A percentile compares a stretch with the other conserved stretches of the same genome.
Conservation (phyloP, 2,113 vertebrate genomes). For the Lagopus leucura region DNA sequence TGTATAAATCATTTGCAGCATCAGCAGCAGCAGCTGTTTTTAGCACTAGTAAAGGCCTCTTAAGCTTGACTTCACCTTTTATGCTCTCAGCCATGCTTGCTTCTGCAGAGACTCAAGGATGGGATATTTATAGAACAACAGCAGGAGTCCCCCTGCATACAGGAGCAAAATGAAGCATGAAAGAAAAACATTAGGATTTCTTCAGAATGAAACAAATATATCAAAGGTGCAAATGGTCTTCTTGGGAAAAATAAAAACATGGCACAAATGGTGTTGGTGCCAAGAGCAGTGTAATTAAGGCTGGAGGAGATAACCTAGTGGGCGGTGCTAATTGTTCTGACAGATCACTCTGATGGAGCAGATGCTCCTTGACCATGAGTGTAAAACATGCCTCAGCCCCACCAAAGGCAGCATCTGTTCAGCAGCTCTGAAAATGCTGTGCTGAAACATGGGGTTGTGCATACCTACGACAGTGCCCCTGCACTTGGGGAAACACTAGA, state of each 20-base stretch:
- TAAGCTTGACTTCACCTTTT: slow-evolving; percentile 42
- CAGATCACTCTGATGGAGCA: accelerated
- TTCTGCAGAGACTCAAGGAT: slow-evolving; percentile 3
- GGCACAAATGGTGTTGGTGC: neutral
- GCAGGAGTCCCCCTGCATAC: slow-evolving; percentile 17
- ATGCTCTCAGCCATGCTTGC: neutral
- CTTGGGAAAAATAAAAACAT: neutral
- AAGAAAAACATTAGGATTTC: slow-evolving; percentile 58
- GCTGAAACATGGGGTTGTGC: neutral
- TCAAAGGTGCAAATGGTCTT: slow-evolving; percentile 12
- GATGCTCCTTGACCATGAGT: neutral
- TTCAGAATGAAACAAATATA: slow-evolving; percentile 35
- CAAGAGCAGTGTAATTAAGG: neutral
- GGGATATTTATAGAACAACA: slow-evolving; percentile 23
- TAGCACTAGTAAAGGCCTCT: slow-evolving; percentile 24
- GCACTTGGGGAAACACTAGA: neutral
- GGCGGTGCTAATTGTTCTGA: neutral
- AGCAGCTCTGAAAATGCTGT: neutral
- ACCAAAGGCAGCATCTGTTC: neutral
- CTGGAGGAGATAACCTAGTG: neutral
- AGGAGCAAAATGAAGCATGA: slow-evolving; percentile 20
- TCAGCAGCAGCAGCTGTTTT: slow-evolving; percentile 44
- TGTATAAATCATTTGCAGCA: slow-evolving; percentile 49
- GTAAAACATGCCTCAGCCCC: neutral
- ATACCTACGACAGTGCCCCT: neutral